Conservation (phyloP, 2,888 invertebrate species). For the Limnephilus rhombicus region DNA sequence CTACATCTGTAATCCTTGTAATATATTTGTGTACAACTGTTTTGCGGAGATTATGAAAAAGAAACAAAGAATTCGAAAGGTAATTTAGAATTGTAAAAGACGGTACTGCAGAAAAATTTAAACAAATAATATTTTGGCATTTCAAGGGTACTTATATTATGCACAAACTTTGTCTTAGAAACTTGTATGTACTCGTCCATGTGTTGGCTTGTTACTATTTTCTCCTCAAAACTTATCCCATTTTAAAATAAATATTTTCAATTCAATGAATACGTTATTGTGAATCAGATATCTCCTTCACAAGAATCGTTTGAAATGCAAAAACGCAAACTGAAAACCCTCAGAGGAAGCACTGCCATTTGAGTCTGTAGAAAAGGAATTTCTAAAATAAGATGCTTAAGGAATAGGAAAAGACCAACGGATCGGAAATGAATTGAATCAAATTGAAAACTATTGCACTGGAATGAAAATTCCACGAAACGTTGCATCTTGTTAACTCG, state of each 20-base stretch:
- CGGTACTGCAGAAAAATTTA: too few species aligned
- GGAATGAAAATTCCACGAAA: not conserved
- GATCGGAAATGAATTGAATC: not conserved
- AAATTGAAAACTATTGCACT: not conserved
- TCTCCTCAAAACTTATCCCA: not conserved
- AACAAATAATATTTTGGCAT: too few species aligned
- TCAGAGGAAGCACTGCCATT: not conserved
- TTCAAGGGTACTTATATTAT: too few species aligned
- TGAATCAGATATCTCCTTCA: not conserved
- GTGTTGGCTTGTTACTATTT: too few species aligned
- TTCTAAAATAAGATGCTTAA: not conserved
- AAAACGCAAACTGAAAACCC: not conserved
- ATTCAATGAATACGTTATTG: not conserved
- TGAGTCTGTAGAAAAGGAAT: not conserved
- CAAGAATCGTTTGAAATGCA: not conserved
- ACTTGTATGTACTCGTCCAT: too few species aligned
- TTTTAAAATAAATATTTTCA: not conserved
- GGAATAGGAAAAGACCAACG: not conserved
- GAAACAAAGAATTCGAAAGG: too few species aligned
- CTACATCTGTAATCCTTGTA: too few species aligned
- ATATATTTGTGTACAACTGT: too few species aligned
- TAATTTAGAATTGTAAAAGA: too few species aligned
- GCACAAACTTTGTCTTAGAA: too few species aligned
- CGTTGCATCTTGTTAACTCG: not conserved
- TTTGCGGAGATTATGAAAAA: too few species aligned